Evolutionary conservation across 2,888 invertebrate species (phyloP).

Genomic region (Drosophila flavopinicola): DNA sequence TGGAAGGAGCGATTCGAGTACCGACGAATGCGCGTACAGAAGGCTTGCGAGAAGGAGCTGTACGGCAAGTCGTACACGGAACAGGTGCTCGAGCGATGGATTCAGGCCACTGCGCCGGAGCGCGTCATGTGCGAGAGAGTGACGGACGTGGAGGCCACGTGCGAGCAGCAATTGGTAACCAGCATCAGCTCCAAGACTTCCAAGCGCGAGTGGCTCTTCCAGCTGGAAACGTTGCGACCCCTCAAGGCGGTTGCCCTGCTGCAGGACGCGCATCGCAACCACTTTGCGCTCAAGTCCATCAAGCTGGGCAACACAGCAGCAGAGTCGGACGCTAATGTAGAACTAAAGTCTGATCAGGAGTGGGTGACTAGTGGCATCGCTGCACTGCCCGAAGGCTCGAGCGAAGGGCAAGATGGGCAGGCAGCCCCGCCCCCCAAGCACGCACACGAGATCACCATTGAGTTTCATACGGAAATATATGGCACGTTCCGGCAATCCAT

Average conservation of each 20-base stretch:
- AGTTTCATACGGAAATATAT: conserved; percentile 89
- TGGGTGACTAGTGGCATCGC: conserved; percentile 83
- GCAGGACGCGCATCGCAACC: conserved; percentile 89
- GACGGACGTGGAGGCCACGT: conserved; percentile 86
- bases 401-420: conserved; percentile 27
- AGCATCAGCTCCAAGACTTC: conserved; percentile 87
- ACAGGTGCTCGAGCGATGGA: conserved; percentile 88
- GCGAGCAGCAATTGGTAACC: conserved; percentile 86
- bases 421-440: conserved; percentile 34
- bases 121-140: conserved; percentile 87
- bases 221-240: conserved; percentile 85
- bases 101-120: conserved; percentile 87
- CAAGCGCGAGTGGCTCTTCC: conserved; percentile 87
- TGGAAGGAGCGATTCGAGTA: conserved; percentile 90
- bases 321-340: conserved; percentile 66
- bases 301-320: conserved; percentile 64
- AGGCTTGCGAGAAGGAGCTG: conserved; percentile 88
- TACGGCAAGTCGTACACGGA: conserved; percentile 87
- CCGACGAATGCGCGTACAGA: conserved; percentile 87
- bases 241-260: conserved; percentile 88
- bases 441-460: conserved; percentile 85
- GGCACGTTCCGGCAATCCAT: conserved; percentile 91
- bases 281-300: conserved; percentile 87
- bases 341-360: conserved; percentile 86
- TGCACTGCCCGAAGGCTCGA: conserved; percentile 11